Evolutionary conservation across 2,888 invertebrate species (phyloP).

Genomic region (Chymomyza procnemis): DNA sequence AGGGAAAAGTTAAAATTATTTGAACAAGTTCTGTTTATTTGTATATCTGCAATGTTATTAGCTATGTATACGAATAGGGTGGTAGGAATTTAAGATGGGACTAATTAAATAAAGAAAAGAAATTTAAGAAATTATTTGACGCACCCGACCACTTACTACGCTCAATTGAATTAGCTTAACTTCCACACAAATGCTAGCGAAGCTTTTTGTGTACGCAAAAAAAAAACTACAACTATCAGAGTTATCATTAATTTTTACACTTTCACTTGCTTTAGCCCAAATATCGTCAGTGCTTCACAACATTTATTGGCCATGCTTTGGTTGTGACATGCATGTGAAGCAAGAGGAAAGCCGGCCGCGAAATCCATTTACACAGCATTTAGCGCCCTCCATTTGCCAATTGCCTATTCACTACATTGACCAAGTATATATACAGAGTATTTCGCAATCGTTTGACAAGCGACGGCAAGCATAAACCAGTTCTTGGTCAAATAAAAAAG

Average conservation of each 20-base stretch:
- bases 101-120: neutral
- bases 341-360: neutral
- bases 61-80: neutral
- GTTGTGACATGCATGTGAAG: slow-evolving; percentile 11
- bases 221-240: neutral
- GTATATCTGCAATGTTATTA: neutral
- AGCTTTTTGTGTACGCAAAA: no score
- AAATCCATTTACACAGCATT: slow-evolving; percentile 26
- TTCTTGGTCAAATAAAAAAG: neutral
- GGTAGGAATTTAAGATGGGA: neutral
- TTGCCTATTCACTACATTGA: slow-evolving; percentile 28
- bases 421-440: slow-evolving; percentile 32
- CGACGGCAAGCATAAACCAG: neutral
- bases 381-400: slow-evolving; percentile 37
- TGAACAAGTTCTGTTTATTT: no score
- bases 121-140: neutral
- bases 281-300: slow-evolving; percentile 24
- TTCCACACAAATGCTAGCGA: neutral
- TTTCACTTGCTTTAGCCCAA: slow-evolving; percentile 67
- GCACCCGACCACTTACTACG: neutral
- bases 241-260: slow-evolving; percentile 50
- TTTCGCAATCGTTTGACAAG: slow-evolving; percentile 35
- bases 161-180: neutral
- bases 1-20: no score
- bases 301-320: neutral